phyloP scores from a whole-genome alignment of 2,113 vertebrate species.

The Colistium nudipinnis region DNA sequence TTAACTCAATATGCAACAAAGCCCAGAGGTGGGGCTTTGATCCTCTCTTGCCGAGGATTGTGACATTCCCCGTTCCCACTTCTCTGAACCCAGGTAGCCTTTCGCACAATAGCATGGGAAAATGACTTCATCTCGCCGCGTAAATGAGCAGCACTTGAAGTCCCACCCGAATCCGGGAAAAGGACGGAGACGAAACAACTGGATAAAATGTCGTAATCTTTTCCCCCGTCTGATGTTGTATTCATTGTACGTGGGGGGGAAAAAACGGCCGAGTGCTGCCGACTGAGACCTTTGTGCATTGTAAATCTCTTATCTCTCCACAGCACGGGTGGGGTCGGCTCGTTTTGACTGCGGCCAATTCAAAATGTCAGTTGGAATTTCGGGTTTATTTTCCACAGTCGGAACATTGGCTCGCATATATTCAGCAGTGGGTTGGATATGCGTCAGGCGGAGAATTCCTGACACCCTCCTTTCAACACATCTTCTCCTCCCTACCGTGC shows the following conservation, averaged over 20 bases:
- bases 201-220: conserved; percentile 45
- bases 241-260: conserved; percentile 51
- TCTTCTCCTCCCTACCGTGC: neutral
- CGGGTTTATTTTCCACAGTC: conserved; percentile 57
- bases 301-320: conserved; percentile 59
- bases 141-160: conserved; percentile 50
- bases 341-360: conserved; percentile 53
- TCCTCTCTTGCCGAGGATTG: conserved; percentile 50
- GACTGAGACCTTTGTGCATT: conserved; percentile 34
- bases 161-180: conserved; percentile 46
- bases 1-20: conserved; percentile 66
- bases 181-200: conserved; percentile 37
- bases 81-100: conserved; percentile 44
- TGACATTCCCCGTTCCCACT: conserved; percentile 20
- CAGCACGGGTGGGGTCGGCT: conserved; percentile 60
- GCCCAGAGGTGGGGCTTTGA: conserved; percentile 69
- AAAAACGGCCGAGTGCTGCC: conserved; percentile 29
- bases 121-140: conserved; percentile 44
- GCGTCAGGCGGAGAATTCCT: conserved; percentile 27
- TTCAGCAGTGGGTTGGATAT: conserved; percentile 54
- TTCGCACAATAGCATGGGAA: conserved; percentile 32
- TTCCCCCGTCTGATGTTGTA: conserved; percentile 33
- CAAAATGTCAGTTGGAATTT: conserved; percentile 59
- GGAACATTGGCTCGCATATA: conserved; percentile 57
- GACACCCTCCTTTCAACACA: conserved; percentile 27